These are phyloP conservation scores for Hesperia comma DNA, from an alignment of 2,888 invertebrate genomes.

Conservation along the genomic window DNA sequence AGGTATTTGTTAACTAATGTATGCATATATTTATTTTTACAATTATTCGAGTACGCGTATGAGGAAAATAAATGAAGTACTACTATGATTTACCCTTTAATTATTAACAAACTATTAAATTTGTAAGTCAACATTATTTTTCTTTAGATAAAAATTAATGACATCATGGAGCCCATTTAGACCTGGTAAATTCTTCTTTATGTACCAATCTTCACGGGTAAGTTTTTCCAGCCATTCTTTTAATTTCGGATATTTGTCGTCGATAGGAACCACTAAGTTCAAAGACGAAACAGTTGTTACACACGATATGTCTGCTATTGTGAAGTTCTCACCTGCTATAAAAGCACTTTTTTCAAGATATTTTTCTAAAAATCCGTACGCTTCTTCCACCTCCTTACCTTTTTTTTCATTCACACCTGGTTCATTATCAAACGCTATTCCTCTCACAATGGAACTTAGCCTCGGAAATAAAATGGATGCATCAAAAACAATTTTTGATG, in stretches of 20 bases:
- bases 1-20: too few relatives aligned
- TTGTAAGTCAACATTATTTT: slow-evolving; percentile 1
- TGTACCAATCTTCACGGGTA: slow-evolving; percentile 51
- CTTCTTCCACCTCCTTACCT: slow-evolving; percentile 45
- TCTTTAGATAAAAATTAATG: slow-evolving; percentile 6
- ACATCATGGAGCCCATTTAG: slow-evolving; percentile 30
- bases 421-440: slow-evolving; percentile 40
- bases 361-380: slow-evolving; percentile 54
- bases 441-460: slow-evolving; percentile 40
- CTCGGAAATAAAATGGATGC: slow-evolving; percentile 49
- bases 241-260: slow-evolving; percentile 49
- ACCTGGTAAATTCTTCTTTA: slow-evolving; percentile 53
- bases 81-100: too few relatives aligned
- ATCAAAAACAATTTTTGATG: slow-evolving; percentile 56
- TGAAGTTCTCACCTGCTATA: slow-evolving; percentile 51
- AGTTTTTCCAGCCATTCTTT: slow-evolving; percentile 50
- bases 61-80: too few relatives aligned
- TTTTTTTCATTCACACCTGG: slow-evolving; percentile 43
- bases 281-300: slow-evolving; percentile 52
- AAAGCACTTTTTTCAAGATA: slow-evolving; percentile 52
- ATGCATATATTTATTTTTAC: too few relatives aligned
- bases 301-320: slow-evolving; percentile 57
- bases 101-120: too few relatives aligned
- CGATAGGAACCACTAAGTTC: slow-evolving; percentile 48
- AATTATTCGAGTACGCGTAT: too few relatives aligned